phyloP scores from a whole-genome alignment of 1,140 invertebrate genomes.

The Bombus breviceps region DNA sequence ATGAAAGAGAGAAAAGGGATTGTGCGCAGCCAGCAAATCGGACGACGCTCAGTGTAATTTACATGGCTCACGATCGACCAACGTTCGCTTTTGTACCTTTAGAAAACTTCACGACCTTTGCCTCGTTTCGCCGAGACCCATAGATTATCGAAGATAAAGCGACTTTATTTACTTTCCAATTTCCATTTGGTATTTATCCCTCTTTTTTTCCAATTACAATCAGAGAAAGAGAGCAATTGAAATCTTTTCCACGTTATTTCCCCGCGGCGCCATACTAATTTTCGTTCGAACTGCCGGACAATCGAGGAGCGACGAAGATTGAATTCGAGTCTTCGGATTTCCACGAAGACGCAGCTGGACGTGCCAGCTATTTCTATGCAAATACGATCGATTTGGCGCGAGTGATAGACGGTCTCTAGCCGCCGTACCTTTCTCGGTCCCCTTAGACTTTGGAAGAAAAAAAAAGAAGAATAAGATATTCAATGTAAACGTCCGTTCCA shows the following conservation, averaged over 20 bases:
- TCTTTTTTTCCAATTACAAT: neutral
- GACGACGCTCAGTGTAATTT: conserved; percentile 31
- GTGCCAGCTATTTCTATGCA: conserved; percentile 24
- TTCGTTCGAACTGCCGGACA: neutral
- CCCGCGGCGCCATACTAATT: neutral
- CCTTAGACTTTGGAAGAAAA: neutral
- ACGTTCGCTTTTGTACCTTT: neutral
- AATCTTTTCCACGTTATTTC: neutral
- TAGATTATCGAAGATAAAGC: neutral
- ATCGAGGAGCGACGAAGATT: conserved; percentile 6
- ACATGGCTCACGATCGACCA: conserved; percentile 14
- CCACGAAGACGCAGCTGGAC: neutral
- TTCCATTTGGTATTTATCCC: neutral
- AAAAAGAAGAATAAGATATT: neutral
- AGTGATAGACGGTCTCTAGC: neutral
- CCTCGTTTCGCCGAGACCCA: neutral
- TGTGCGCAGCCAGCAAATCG: neutral
- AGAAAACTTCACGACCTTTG: neutral
- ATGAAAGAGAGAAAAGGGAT: conserved; percentile 4
- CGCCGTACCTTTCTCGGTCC: no score
- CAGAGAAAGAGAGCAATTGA: neutral
- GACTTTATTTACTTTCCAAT: neutral
- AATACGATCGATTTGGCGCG: conserved; percentile 13
- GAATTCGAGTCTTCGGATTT: neutral
- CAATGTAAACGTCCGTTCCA: neutral